Base-by-base conservation (phyloP, 1,140 invertebrate genomes). In the Cataglyphis hispanica region DNA sequence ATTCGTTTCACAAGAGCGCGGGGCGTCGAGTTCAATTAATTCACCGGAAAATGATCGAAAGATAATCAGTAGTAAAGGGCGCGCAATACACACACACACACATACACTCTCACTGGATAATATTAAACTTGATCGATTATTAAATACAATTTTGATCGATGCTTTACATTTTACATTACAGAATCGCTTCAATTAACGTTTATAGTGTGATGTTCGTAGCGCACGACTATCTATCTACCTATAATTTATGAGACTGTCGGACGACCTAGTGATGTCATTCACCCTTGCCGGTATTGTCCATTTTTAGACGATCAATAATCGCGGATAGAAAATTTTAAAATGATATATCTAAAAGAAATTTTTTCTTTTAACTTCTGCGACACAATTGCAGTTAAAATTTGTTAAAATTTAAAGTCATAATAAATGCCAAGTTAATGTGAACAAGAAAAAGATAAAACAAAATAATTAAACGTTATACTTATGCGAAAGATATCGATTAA, bases 171-270 rank as follows among this genome's bases (percentile, higher is more conserved):
- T 50, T 19, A 16, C 1, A 11, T 6, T 50, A 4, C 27, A 58
- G 22, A 19, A 40, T 63, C 27, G 19, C 56, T 53, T n/a, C 80
- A 85, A 78, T 74, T 74, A 87, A 84, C 64, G 16, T 16, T 61
- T 16, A 40, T 27, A 40, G 19, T 56, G 40, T 61, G 67, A 77
- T 46, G 58, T 61, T 50, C 27, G 0, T 67, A 31, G 63, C n/a
- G 46, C 43, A 19, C 25, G 58, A 19, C 16, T 50, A 61, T 3
- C 56, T 11, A 31, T 46, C 67, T 31, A 81, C 75, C 60, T 63
- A 25, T 74, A 69, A 87, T 88, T 89, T 75, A 89, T 88, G 70
- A 78, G 40, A 74, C 81, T 88, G 19, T 27, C 46, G 27, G 50
- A 46, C 34, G 78, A 83, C 67, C 67, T 5, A 69, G 60, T 25